A percentile compares a stretch with the other conserved stretches of the same genome.
phyloP scores from a whole-genome alignment of 2,113 vertebrate genomes.

The Pygoscelis antarcticus region DNA sequence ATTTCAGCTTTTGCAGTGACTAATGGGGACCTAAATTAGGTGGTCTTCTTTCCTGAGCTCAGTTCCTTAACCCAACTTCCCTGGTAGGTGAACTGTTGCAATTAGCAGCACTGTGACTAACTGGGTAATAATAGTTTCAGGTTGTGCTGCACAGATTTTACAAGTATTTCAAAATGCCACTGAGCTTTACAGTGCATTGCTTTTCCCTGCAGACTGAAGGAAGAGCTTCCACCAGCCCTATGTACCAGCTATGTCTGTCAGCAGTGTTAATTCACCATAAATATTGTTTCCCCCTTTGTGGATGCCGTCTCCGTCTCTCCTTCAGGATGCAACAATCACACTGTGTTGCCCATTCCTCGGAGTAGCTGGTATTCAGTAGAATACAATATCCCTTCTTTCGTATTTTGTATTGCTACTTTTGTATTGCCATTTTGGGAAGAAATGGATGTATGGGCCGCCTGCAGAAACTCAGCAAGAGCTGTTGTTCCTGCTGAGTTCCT shows the following conservation, averaged over 20 bases:
- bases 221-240: not conserved
- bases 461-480: too few relatives aligned
- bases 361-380: not conserved
- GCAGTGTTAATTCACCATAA: not conserved
- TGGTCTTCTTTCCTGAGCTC: not conserved
- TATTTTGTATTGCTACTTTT: not conserved
- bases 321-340: not conserved
- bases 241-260: not conserved
- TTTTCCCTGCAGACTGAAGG: not conserved
- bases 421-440: constrained; percentile 2
- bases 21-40: not conserved
- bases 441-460: not conserved
- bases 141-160: not conserved
- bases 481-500: too few relatives aligned
- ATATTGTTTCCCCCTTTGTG: not conserved
- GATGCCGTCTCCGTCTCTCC: not conserved
- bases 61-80: not conserved
- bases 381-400: not conserved
- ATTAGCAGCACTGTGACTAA: constrained; percentile 16
- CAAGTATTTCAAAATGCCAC: constrained; percentile 2
- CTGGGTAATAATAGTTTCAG: not conserved
- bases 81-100: not conserved
- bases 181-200: not conserved
- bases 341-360: not conserved
- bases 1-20: not conserved